Evolutionary conservation across 2,888 invertebrate species (phyloP), one percentile per base, ranked within the genome.

Genomic region (Malacosoma neustria): DNA sequence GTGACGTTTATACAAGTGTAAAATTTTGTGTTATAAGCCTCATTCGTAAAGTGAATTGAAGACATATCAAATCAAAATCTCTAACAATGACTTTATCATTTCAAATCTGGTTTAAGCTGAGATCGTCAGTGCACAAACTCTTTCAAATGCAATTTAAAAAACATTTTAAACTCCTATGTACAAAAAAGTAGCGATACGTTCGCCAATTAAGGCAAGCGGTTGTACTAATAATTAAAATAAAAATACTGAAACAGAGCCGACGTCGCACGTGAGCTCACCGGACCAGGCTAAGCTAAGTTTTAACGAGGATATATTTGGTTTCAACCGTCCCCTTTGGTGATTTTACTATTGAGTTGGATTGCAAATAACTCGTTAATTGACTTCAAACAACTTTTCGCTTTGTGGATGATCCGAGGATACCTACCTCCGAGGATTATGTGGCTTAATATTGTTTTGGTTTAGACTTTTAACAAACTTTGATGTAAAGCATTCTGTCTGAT

Each of bases 301-400:
- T 85, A 85, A 85, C 82, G 85, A 84, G 84, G 77, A 84, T 84
- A 75, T 84, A 81, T 84, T 82, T 77, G 81, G 75, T 77, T 82
- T 77, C 73, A 67, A 73, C 74, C 74, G 72, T 81, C 82, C 82
- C 82, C n/a, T 81, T 85, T 82, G 77, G 79, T 80, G 74, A 82
- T 79, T 82, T 77, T 70, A 74, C 77, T 74, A 81, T 81, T 71
- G 79, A 80, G 72, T 77, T 77, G 70, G 72, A 68, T 77, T 79
- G 79, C 76, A 79, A 85, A 85, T 82, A 85, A 81, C 77, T 79
- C 72, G 57, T 64, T 84, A 82, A 84, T 82, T 82, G 79, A 80
- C 82, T 81, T 75, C 72, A 80, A 82, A 80, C 75, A 81, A 82
- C 71, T 77, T 72, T 50, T 60, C 57, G 63, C 61, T 72, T 72